Evolutionary conservation across 2,113 vertebrate species (phyloP), one percentile per base, ranked within the genome.

Genomic region (Chamaetylas fuelleborni): DNA sequence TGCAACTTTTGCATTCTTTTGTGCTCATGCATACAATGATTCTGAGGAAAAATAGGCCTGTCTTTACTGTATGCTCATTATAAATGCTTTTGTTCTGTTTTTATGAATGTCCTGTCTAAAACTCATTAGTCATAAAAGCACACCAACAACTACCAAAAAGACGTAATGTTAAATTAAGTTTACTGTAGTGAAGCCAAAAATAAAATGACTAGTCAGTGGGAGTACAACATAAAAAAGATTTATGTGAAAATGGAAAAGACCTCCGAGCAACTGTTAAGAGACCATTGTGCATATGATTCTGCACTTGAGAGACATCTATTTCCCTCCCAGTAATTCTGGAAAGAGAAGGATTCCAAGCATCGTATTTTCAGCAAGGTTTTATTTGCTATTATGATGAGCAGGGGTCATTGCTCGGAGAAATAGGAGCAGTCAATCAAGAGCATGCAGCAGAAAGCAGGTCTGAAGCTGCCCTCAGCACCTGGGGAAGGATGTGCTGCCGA

Each of bases 121-220:
- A 90, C 56, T 95, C 90, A 94, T 94, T 95, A 94, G 90, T 95
- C 92, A 86, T 82, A 86, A 94, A 86, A 93, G 71, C 64, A 95
- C 88, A 95, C 80, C 81, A 94, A 94, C 79, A 95, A 62, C 87
- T 78, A 95, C 87, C 67, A 88, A 95, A 84, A 90, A 79, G 58
- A 65, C 0, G 0, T 93, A 66, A 85, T 91, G 71, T 87, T 95
- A 92, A 94, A 91, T 97, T 94, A 95, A 85, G 82, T 95, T 96
- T 94, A 96, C 93, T 95, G 80, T 92, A 94, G 82, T 92, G 92
- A 93, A 96, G 85, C 90, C 90, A 93, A 90, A 95, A 95, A 93
- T 88, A 95, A 94, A 95, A 95, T 90, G 85, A 71, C 82, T 95
- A 56, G 56, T 81, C 36, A 29, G 88, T 96, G 66, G 93, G 92